phyloP scores from a whole-genome alignment of 2,888 invertebrate genomes.

The Eutolmus rufibarbis region DNA sequence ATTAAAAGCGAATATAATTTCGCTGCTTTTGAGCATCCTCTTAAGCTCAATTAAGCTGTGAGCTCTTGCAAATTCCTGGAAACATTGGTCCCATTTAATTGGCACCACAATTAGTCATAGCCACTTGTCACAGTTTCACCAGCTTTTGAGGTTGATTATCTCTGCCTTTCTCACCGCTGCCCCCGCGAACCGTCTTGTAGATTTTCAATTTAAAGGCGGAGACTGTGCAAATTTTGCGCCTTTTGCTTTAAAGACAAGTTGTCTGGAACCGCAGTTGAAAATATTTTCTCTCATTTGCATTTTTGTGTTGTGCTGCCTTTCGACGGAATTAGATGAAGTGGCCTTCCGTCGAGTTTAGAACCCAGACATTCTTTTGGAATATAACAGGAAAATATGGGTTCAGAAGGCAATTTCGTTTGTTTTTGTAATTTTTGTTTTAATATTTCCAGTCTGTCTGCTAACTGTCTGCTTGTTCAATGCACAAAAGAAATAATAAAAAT shows the following conservation, averaged over 20 bases:
- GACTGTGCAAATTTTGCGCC: neutral
- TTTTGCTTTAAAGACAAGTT: neutral
- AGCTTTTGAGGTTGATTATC: slow-evolving; percentile 20
- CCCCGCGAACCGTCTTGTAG: neutral
- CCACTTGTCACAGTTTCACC: slow-evolving; percentile 15
- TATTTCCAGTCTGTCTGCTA: neutral
- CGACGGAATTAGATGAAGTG: neutral
- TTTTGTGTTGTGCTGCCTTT: neutral
- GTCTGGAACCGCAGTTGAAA: neutral
- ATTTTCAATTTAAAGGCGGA: neutral
- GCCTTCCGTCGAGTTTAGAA: neutral
- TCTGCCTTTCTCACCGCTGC: neutral
- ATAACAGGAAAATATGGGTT: neutral
- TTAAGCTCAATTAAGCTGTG: slow-evolving; percentile 28
- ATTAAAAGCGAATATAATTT: slow-evolving; percentile 1
- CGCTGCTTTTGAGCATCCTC: neutral
- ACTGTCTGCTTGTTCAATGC: neutral
- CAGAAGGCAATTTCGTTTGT: neutral
- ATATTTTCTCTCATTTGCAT: neutral
- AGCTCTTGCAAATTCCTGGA: slow-evolving; percentile 26
- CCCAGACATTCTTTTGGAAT: neutral
- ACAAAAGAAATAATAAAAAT: neutral
- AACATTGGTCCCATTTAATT: slow-evolving; percentile 25
- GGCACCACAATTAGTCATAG: slow-evolving; percentile 29
- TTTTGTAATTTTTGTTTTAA: neutral